phyloP scores from a whole-genome alignment of 2,113 vertebrate species.

The Oostethus manadensis region DNA sequence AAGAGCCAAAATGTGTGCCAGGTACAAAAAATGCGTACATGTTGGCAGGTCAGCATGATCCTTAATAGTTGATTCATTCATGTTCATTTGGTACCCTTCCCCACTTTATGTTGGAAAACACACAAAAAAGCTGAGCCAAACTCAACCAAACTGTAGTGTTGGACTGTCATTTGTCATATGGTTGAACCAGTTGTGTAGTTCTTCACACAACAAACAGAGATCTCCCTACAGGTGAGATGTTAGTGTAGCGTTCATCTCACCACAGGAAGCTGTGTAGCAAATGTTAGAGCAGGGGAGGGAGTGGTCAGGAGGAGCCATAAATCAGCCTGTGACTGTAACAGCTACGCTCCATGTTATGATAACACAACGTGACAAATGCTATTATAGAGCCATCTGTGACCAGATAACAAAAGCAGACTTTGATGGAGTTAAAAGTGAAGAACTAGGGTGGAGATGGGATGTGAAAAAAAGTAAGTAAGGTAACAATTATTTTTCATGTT shows the following conservation, averaged over 20 bases:
- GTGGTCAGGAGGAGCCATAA: slow-evolving; percentile 27
- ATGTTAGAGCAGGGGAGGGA: slow-evolving; percentile 13
- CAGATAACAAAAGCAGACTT: slow-evolving; percentile 28
- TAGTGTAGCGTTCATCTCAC: slow-evolving; percentile 36
- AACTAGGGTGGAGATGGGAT: not conserved
- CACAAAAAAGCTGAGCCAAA: too few species aligned
- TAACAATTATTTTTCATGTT: too few species aligned
- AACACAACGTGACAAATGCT: slow-evolving; percentile 39
- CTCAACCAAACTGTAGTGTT: not conserved
- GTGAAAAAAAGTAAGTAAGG: not conserved
- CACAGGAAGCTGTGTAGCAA: slow-evolving; percentile 40
- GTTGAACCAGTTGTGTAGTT: slow-evolving; percentile 9
- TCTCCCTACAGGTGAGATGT: slow-evolving; percentile 2
- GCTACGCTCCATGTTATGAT: slow-evolving; percentile 34
- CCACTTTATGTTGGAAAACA: too few species aligned
- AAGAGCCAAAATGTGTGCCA: too few species aligned
- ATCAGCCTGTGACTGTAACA: slow-evolving; percentile 37
- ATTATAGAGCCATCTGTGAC: slow-evolving; percentile 44
- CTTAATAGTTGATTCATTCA: too few species aligned
- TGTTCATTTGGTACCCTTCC: too few species aligned
- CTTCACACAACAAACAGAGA: slow-evolving; percentile 13
- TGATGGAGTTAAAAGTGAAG: not conserved
- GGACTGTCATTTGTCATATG: not conserved
- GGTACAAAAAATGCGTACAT: too few species aligned
- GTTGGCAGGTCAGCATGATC: too few species aligned